These are phyloP conservation scores for Gymnopithys bicolor DNA, from an alignment of 2,797 vertebrate species.

Conservation along the genomic window DNA sequence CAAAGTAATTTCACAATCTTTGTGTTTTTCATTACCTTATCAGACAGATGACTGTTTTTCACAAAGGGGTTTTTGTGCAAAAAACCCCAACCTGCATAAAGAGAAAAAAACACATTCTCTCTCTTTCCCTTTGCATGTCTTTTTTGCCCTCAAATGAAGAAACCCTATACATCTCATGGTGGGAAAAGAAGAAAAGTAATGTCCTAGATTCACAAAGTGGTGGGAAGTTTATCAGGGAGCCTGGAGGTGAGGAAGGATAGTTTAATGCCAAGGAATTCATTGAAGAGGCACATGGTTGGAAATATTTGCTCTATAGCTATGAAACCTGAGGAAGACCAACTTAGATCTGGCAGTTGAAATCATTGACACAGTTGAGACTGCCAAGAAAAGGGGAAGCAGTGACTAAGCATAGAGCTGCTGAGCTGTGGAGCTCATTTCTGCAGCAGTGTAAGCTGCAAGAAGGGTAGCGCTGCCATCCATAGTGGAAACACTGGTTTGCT, in stretches of 20 bases:
- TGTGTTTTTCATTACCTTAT: not conserved
- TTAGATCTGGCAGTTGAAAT: not conserved
- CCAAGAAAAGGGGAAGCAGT: not conserved
- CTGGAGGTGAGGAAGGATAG: not conserved
- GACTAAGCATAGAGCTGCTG: not conserved
- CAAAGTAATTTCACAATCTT: not conserved
- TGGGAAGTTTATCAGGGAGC: not conserved
- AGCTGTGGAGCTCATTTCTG: not conserved
- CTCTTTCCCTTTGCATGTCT: not conserved
- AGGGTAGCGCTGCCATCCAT: rapidly evolving
- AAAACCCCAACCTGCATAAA: not conserved
- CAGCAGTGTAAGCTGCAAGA: not conserved
- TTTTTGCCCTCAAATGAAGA: not conserved
- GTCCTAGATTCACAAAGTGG: not conserved
- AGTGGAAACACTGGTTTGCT: not conserved
- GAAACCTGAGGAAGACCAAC: not conserved
- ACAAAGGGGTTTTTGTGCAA: not conserved
- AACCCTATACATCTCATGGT: not conserved
- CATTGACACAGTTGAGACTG: not conserved
- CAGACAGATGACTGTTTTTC: not conserved
- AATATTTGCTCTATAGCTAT: not conserved
- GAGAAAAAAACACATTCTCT: not conserved
- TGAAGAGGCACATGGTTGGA: not conserved
- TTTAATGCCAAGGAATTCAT: not conserved
- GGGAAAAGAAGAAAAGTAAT: not conserved